phyloP scores from a whole-genome alignment of 2,888 invertebrate genomes.

The Phrixothrix hirtus region DNA sequence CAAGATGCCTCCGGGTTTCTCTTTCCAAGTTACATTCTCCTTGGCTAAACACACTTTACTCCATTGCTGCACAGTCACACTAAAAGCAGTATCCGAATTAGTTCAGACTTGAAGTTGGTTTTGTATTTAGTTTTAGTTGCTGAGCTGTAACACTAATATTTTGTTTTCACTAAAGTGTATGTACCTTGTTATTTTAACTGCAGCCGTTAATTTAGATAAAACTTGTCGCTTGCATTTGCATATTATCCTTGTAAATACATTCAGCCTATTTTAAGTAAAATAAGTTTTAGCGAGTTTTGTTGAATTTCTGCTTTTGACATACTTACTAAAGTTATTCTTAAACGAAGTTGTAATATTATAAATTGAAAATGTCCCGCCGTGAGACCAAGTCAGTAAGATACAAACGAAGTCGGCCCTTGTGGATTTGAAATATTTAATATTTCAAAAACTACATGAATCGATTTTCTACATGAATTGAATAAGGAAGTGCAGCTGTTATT shows the following conservation, averaged over 20 bases:
- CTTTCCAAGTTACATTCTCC: slow-evolving; percentile 42
- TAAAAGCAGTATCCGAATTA: slow-evolving; percentile 38
- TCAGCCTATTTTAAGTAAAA: too few species aligned
- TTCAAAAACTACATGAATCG: too few species aligned
- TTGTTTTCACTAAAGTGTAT: slow-evolving; percentile 37
- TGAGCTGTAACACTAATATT: slow-evolving; percentile 39
- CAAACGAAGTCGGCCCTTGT: too few species aligned
- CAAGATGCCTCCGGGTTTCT: slow-evolving; percentile 43
- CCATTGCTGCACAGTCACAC: slow-evolving; percentile 34
- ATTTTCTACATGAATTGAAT: too few species aligned
- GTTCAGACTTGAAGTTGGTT: slow-evolving; percentile 39
- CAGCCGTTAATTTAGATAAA: slow-evolving; percentile 27
- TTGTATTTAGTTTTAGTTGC: slow-evolving; percentile 40
- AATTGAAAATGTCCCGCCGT: too few species aligned
- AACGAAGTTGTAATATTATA: too few species aligned
- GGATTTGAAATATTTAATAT: too few species aligned
- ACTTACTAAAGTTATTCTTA: too few species aligned
- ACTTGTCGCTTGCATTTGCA: slow-evolving; percentile 22
- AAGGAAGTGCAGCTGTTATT: slow-evolving; percentile 4
- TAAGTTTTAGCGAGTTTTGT: too few species aligned
- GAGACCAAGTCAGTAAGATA: too few species aligned
- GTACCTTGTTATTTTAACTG: slow-evolving; percentile 34
- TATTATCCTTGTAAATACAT: slow-evolving; percentile 12
- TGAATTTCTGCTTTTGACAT: too few species aligned
- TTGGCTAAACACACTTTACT: slow-evolving; percentile 41